Evolutionary conservation across 2,113 vertebrate genomes (phyloP), one percentile per base, ranked within the genome.

Genomic region (Calyptomena viridis): DNA sequence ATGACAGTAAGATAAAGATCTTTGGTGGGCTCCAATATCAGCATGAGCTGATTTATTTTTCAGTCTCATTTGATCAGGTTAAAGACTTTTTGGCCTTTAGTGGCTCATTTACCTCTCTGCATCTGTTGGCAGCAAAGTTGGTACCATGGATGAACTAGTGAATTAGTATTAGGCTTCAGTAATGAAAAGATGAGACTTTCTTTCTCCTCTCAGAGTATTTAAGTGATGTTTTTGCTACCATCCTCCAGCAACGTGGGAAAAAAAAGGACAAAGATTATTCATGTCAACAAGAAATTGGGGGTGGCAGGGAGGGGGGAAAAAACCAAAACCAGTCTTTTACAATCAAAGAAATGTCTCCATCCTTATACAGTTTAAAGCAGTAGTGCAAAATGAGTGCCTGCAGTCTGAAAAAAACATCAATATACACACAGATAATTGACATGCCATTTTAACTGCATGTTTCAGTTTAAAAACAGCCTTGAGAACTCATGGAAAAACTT

Each of bases 181-280:
- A n/a, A 52, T 64, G 80, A 81, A n/a, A 84, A 72, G 72, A 87
- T 25, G 64, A 63, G 68, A 75, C 24, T 56, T 87, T 68, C 40
- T 62, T 96, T 79, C 55, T 86, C 62, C 59, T 72, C 52, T 92
- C 52, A 6, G 14, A 55, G 42, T 56, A 30, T 81, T 66, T 68
- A 78, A 96, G 49, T 52, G 60, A 44, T 80, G 82, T 18, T 89
- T 93, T 88, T 95, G 85, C 92, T 95, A 68, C 85, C 55, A 93
- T 94, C 76, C 82, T 95, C 85, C 75, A 93, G 82, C 93, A 90
- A 67, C 18, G 33, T 86, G 75, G 82, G 84, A 92, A 95, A 92
- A 94, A 79, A 95, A 90, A 96, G 95, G 94, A 95, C 94, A 94
- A 95, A 94, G 75, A 9, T 75, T 85, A 74, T 95, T 96, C 93